A percentile compares a stretch with the other conserved stretches of the same genome.
Evolutionary conservation across 2,888 invertebrate genomes (phyloP).

Genomic region (Physocephala rufipes): DNA sequence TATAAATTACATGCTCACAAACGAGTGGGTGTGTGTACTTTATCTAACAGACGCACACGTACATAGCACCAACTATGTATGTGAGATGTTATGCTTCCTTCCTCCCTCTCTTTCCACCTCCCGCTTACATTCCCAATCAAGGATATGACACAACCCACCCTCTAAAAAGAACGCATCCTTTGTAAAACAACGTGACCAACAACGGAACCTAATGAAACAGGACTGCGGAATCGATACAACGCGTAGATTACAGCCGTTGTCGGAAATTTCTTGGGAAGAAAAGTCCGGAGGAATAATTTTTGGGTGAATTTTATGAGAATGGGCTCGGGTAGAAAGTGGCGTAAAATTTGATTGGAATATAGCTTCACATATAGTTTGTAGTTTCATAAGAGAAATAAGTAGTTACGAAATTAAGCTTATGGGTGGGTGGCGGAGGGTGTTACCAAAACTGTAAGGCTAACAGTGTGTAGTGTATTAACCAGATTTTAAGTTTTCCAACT

Average conservation of each 20-base stretch:
- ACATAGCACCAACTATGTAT: neutral
- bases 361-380: too few species aligned
- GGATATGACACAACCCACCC: neutral
- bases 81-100: neutral
- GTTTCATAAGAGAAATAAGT: too few species aligned
- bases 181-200: slow-evolving; percentile 34
- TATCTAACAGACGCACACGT: neutral
- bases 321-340: neutral
- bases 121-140: neutral
- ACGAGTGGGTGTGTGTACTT: neutral
- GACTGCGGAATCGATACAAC: slow-evolving; percentile 1
- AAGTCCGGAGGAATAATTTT: neutral
- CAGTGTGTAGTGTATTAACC: slow-evolving; percentile 40
- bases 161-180: slow-evolving; percentile 21
- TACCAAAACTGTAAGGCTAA: slow-evolving; percentile 39
- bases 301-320: neutral
- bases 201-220: slow-evolving; percentile 24
- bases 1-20: slow-evolving; percentile 3
- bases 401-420: neutral
- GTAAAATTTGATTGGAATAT: too few species aligned
- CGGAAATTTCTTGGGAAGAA: neutral
- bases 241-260: neutral
- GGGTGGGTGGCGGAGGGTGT: neutral
- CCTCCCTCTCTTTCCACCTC: neutral
- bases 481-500: slow-evolving; percentile 47